These are phyloP conservation scores for Cepaea hortensis DNA, from an alignment of 2,888 invertebrate genomes.

Conservation along the genomic window DNA sequence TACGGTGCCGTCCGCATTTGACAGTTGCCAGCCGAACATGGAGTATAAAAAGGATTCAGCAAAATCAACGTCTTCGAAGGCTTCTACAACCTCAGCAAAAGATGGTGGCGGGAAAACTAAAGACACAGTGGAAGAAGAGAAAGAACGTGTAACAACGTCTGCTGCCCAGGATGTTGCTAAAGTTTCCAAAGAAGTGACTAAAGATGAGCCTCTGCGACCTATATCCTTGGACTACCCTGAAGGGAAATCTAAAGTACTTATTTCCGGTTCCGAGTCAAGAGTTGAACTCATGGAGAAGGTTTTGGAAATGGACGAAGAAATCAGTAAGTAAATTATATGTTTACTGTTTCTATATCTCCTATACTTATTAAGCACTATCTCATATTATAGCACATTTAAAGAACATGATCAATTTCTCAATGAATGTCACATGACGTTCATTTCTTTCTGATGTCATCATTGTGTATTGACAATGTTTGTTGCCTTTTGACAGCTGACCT, in stretches of 20 bases:
- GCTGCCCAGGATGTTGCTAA: neutral
- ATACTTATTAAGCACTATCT: neutral
- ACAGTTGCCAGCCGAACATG: neutral
- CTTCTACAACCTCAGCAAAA: constrained; percentile 79
- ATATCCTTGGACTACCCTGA: constrained; percentile 38
- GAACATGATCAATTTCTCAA: no score
- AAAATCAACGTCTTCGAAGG: constrained; percentile 77
- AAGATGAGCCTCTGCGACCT: neutral
- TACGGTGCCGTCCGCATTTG: neutral
- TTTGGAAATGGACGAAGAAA: constrained; percentile 90
- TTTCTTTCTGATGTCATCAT: no score
- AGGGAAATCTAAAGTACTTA: constrained; percentile 42
- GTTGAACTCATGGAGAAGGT: constrained; percentile 84
- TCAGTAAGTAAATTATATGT: constrained; percentile 78
- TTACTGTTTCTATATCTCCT: neutral
- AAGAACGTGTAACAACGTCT: neutral
- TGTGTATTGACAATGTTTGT: no score
- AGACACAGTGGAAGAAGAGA: neutral
- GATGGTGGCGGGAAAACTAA: constrained; percentile 51
- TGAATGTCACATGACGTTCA: no score
- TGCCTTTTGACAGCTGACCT: no score
- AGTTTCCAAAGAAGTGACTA: neutral
- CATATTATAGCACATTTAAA: neutral
- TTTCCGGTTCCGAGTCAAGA: constrained; percentile 45
- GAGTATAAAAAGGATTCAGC: neutral